Evolutionary conservation across 53 echinoderm and acorn worm genomes (phyloP), one percentile per base, ranked within the genome.

Genomic region (Temnopleurus reevesii): DNA sequence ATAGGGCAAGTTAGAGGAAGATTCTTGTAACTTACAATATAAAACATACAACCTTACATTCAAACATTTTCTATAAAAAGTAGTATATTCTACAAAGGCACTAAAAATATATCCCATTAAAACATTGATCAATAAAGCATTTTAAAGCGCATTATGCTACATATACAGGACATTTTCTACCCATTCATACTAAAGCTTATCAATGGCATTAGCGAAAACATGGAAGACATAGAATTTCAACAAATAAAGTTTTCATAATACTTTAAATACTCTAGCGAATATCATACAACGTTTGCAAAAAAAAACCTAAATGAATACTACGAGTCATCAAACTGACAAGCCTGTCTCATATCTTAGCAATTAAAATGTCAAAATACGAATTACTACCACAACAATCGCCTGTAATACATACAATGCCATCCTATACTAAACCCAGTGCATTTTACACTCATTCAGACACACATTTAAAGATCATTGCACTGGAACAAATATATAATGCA

Each of bases 211-310:
- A 38, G 21, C 18, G 36, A 41, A 71, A 38, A 43, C 19, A 38
- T 71, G 71, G 71, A 71, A 71, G 71, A 71, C 71, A 71, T 71
- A n/a, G 21, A 36, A 71, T 71, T 17, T 71, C 9, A 71, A 30
- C 23, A 71, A n/a, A n/a, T 71, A 36, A 41, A 21, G 41, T 21
- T 43, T 38, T 38, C 8, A 71, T 60, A 60, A 60, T 21, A 71
- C 15, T 21, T 41, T 71, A 71, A 71, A 71, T 71, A 71, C 19
- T 71, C 41, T 41, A 41, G 36, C 36, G n/a, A 63, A 63, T 33
- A 63, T 58, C 34, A 63, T 38, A 71, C 19, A 71, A 38, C 71
- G 41, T 38, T 21, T 38, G 71, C 41, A n/a, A 60, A 8, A 29
- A 27, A 60, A 7, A 9, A 21, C 30, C n/a, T n/a, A n/a, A n/a